Percentiles rank a stretch among this genome's conserved stretches.
phyloP scores from a whole-genome alignment of 2,113 vertebrate species.

The Ptilonorhynchus violaceus region DNA sequence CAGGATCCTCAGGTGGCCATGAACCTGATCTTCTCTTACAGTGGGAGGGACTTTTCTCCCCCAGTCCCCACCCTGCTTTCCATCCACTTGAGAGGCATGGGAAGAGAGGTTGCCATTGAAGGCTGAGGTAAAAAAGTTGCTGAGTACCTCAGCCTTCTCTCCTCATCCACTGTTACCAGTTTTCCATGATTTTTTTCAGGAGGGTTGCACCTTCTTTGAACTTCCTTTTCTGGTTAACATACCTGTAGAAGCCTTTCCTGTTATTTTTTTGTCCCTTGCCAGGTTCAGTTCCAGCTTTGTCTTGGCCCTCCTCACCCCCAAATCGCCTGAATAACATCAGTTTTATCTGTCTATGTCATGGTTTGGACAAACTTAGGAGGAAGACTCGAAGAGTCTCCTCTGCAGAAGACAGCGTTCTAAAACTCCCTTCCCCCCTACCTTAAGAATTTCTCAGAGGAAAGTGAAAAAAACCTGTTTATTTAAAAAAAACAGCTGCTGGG shows the following conservation, averaged over 20 bases:
- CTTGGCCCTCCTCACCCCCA: neutral
- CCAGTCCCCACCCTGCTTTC: neutral
- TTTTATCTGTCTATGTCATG: neutral
- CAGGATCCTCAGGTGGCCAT: neutral
- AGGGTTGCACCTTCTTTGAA: neutral
- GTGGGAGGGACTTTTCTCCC: neutral
- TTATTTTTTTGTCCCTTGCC: neutral
- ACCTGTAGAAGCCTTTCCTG: neutral
- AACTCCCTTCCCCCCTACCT: no score
- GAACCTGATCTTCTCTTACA: neutral
- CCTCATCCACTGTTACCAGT: neutral
- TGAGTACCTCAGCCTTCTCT: neutral
- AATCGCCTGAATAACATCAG: neutral
- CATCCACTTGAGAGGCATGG: neutral
- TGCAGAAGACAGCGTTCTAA: no score
- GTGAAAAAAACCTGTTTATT: no score
- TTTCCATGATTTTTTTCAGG: neutral
- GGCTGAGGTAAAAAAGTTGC: neutral
- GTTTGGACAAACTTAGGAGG: no score
- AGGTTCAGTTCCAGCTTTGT: neutral
- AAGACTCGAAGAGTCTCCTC: no score
- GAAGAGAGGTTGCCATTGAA: neutral
- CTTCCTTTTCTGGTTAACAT: neutral
- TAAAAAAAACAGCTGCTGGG: no score
- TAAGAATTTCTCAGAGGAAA: no score